Conservation (phyloP, 1,140 invertebrate genomes). For the Rhynchophorus ferrugineus region DNA sequence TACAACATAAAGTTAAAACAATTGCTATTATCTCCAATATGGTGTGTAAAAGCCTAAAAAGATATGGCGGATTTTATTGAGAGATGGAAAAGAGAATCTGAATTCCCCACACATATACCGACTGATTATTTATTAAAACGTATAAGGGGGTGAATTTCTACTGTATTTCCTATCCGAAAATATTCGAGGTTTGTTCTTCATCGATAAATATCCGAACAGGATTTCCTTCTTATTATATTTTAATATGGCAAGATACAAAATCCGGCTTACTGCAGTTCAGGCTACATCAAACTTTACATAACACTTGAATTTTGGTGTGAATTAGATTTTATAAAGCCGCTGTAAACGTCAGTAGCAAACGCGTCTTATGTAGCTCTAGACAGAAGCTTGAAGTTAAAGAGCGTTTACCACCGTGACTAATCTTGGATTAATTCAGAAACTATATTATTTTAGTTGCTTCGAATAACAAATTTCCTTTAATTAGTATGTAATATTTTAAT, state of each 20-base stretch:
- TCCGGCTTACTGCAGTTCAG: slow-evolving; percentile 9
- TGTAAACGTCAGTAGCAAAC: slow-evolving; percentile 7
- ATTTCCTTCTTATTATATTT: neutral
- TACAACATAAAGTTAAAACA: too few relatives aligned
- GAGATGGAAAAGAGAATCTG: too few relatives aligned
- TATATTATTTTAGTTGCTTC: slow-evolving; percentile 16
- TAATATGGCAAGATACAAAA: slow-evolving; percentile 8
- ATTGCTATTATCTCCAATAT: too few relatives aligned
- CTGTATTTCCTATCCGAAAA: too few relatives aligned
- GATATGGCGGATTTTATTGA: too few relatives aligned
- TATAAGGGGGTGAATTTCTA: too few relatives aligned
- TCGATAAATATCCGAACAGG: too few relatives aligned
- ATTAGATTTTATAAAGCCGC: slow-evolving; percentile 14
- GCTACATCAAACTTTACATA: slow-evolving; percentile 19
- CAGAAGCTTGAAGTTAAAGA: slow-evolving; percentile 18
- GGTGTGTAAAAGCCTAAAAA: too few relatives aligned
- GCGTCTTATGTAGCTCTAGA: neutral
- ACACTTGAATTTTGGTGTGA: slow-evolving; percentile 15
- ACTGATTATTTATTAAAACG: too few relatives aligned
- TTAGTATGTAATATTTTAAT: too few relatives aligned
- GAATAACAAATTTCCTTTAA: slow-evolving; percentile 7
- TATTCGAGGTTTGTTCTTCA: too few relatives aligned
- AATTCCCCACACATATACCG: too few relatives aligned
- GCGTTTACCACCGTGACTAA: slow-evolving; percentile 15
- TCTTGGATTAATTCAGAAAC: slow-evolving; percentile 4